These are phyloP conservation scores for Orbicella faveolata DNA, from an alignment of 64 coral and sea anemone genomes.

Conservation along the genomic window DNA sequence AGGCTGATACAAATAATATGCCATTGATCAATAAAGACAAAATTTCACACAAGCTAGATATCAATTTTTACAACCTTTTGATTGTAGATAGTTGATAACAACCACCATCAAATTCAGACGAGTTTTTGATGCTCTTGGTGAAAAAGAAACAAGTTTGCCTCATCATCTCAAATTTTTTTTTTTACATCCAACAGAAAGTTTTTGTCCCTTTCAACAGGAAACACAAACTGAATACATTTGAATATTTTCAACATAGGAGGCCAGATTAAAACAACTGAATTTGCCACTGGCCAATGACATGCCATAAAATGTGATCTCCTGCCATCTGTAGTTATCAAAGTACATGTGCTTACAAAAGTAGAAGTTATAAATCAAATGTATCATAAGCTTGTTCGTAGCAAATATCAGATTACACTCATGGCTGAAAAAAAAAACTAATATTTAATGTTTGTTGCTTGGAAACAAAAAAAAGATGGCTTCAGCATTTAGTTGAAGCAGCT, in stretches of 20 bases:
- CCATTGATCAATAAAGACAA: too few species aligned
- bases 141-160: conserved; percentile 15
- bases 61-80: neutral
- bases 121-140: neutral
- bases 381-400: neutral
- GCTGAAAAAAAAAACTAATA: neutral
- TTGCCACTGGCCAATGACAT: neutral
- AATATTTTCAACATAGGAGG: neutral
- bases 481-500: neutral
- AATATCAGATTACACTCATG: neutral
- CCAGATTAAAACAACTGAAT: neutral
- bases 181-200: neutral
- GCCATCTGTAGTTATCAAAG: neutral
- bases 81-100: neutral
- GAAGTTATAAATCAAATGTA: neutral
- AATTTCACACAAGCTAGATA: neutral
- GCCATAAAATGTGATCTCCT: neutral
- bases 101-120: neutral
- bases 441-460: neutral
- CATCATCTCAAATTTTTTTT: neutral
- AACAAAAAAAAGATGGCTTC: neutral
- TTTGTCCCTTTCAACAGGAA: neutral
- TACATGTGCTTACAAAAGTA: neutral
- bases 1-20: too few species aligned
- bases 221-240: neutral